Evolutionary conservation across 2,888 invertebrate species (phyloP), one percentile per base, ranked within the genome.

Genomic region (Formica aserva): DNA sequence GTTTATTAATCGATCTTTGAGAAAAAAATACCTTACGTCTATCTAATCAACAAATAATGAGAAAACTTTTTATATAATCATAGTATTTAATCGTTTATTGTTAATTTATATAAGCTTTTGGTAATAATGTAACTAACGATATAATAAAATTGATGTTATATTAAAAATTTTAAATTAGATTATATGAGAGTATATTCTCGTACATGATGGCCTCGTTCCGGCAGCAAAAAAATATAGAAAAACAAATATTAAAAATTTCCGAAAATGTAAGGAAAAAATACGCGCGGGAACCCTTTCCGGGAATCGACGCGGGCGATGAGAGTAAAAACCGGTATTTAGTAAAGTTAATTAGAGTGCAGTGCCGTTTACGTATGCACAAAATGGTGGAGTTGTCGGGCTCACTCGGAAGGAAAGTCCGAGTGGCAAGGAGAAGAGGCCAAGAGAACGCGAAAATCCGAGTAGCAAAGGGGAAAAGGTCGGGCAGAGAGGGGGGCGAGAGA

Each of bases 321-420:
- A 77, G 71, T 82, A 88, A 90, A 91, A 88, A 85, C 72, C 67
- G 82, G 88, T 85, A 85, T 87, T 91, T 89, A 86, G 86, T 75
- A 60, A 82, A 90, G 89, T 89, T 89, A 88, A 89, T 86, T 87
- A 86, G 87, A 90, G 87, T 87, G 85, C 87, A 87, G 85, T 75
- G 81, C 82, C 88, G 86, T 88, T 91, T 91, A 90, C 89, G 85
- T 86, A 90, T 90, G 88, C 87, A 84, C 86, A 85, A 88, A 89
- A 90, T 85, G 86, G 72, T 84, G 67, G 81, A 63, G 65, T 69
- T 76, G 84, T 63, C 62, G 62, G 67, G n/a, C 52, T 72, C 18
- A 15, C 62, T 48, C 52, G 76, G 57, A 74, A 81, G 26, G 81
- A 76, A 60, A 77, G 41, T 63, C 62, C 62, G 55, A 65, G 26